Conservation (phyloP, 2,113 vertebrate species). For the Gallinago undulata region DNA sequence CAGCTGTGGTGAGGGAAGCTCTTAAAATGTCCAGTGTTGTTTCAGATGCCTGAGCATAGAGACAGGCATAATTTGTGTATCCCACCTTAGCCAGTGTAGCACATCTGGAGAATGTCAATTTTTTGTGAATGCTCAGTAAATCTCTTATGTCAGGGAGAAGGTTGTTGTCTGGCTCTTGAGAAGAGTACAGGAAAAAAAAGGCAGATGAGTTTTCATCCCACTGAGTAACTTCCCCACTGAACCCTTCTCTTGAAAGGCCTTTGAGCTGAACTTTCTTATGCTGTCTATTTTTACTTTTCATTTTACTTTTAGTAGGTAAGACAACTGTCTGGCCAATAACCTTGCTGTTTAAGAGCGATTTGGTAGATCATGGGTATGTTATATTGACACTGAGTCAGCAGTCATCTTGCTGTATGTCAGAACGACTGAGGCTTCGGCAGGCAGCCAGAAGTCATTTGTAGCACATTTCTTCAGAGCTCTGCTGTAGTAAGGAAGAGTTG, state of each 20-base stretch:
- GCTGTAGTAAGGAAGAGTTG: background rate
- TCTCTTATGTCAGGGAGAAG: background rate
- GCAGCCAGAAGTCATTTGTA: background rate
- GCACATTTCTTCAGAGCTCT: background rate
- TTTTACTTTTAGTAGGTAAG: background rate
- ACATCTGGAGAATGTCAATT: fast-evolving
- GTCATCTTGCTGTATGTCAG: background rate
- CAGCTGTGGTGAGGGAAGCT: background rate
- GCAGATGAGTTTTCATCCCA: background rate
- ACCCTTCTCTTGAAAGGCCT: background rate
- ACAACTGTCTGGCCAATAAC: background rate
- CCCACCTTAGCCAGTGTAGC: background rate
- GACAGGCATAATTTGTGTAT: background rate
- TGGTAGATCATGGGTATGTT: background rate
- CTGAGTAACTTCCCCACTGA: background rate
- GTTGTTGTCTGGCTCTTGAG: background rate
- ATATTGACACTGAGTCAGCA: background rate
- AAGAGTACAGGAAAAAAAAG: background rate
- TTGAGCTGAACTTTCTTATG: background rate
- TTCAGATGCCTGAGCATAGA: background rate
- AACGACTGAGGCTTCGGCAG: background rate
- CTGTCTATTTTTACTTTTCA: background rate
- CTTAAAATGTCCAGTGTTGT: fast-evolving
- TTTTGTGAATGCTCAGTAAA: background rate
- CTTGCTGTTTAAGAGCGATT: background rate